A percentile compares a stretch with the other conserved stretches of the same genome.
phyloP scores from a whole-genome alignment of 2,113 vertebrate species.

The Hippocampus zosterae region DNA sequence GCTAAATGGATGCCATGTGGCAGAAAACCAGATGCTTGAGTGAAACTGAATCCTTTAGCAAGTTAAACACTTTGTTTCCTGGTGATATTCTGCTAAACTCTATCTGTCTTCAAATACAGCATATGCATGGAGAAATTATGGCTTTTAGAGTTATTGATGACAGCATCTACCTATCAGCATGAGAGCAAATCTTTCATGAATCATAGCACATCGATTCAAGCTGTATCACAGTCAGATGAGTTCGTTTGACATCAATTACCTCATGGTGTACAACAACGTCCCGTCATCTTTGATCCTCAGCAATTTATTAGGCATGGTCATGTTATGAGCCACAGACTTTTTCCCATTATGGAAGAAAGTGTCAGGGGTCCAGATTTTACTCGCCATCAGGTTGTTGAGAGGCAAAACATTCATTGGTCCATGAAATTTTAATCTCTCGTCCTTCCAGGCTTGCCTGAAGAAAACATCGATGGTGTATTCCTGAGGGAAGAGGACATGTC shows the following conservation, averaged over 20 bases:
- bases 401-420: constrained; percentile 97
- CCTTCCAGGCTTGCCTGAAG: constrained; percentile 97
- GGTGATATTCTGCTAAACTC: neutral
- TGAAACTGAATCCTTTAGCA: neutral
- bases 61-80: neutral
- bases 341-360: constrained; percentile 99
- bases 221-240: neutral
- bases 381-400: constrained; percentile 98
- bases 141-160: neutral
- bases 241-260: constrained; percentile 65
- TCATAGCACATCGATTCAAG: neutral
- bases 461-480: constrained; percentile 99
- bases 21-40: constrained; percentile 4
- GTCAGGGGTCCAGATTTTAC: constrained; percentile 99
- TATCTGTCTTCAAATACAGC: neutral
- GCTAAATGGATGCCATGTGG: neutral
- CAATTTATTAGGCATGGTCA: constrained; percentile 99
- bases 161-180: neutral
- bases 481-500: constrained; percentile 61
- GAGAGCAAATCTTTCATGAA: neutral
- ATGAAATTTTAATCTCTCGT: constrained; percentile 90
- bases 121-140: neutral
- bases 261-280: constrained; percentile 95
- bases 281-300: constrained; percentile 94
- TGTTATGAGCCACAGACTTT: constrained; percentile 97